phyloP scores from a whole-genome alignment of 2,888 invertebrate species.

The Lasioglossum figueresi region DNA sequence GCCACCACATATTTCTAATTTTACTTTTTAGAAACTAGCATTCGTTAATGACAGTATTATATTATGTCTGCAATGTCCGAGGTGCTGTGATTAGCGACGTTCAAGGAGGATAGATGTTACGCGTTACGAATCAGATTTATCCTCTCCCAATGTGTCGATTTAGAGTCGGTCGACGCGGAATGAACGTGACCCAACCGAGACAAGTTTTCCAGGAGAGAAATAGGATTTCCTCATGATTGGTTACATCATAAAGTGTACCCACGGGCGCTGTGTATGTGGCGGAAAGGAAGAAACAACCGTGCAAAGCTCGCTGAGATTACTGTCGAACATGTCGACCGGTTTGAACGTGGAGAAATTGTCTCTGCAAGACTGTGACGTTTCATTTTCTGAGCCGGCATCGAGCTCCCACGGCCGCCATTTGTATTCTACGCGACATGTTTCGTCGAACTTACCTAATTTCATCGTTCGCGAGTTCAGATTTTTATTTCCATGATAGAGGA shows the following conservation, averaged over 20 bases:
- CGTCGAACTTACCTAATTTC: conserved; percentile 38
- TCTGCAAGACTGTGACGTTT: conserved; percentile 65
- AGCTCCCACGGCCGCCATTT: conserved; percentile 43
- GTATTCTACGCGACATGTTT: conserved; percentile 48
- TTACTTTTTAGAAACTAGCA: neutral
- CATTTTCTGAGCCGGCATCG: conserved; percentile 64
- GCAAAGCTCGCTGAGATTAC: conserved; percentile 66
- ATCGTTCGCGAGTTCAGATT: neutral
- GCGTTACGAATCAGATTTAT: neutral
- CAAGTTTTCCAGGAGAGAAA: conserved; percentile 52
- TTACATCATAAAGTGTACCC: conserved; percentile 49
- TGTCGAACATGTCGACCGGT: conserved; percentile 69
- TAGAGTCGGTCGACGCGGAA: conserved; percentile 20
- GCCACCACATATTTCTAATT: too few relatives aligned
- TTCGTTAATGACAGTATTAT: neutral
- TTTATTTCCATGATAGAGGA: neutral
- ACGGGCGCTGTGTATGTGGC: conserved; percentile 4
- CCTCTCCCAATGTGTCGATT: neutral
- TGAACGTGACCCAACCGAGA: conserved; percentile 48
- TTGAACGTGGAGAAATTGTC: conserved; percentile 69
- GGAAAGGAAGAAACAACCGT: conserved; percentile 33
- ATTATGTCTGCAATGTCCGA: neutral
- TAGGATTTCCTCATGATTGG: conserved; percentile 63
- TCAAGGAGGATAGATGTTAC: neutral
- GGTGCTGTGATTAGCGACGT: neutral